Conservation (phyloP, 2,113 vertebrate species). For the Proteles cristata region DNA sequence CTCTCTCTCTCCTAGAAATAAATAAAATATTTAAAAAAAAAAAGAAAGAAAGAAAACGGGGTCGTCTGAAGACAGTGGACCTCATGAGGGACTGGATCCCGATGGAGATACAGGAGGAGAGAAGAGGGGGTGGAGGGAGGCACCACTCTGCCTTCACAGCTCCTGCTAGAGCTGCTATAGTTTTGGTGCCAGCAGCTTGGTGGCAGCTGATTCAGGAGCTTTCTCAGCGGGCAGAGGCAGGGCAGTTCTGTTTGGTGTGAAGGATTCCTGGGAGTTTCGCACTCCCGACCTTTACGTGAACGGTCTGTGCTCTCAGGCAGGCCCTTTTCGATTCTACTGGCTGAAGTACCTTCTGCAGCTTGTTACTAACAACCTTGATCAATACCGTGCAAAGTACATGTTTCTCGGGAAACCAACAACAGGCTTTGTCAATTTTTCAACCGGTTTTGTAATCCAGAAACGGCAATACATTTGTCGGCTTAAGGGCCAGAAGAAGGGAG, state of each 20-base stretch:
- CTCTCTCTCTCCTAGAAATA: too few relatives aligned
- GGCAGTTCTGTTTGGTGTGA: neutral
- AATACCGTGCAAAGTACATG: neutral
- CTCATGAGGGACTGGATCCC: neutral
- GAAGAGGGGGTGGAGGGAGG: neutral
- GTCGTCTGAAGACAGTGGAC: neutral
- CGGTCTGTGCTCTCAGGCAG: neutral
- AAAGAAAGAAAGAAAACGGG: too few relatives aligned
- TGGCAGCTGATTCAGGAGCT: neutral
- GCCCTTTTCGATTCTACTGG: neutral
- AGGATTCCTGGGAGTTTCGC: neutral
- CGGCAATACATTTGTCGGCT: neutral
- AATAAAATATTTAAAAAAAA: too few relatives aligned
- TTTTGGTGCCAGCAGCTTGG: neutral
- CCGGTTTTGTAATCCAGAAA: constrained; percentile 19
- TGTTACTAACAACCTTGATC: neutral
- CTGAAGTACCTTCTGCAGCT: neutral
- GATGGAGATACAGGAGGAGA: neutral
- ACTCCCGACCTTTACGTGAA: neutral
- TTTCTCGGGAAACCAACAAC: constrained; percentile 43
- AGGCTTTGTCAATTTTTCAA: constrained; percentile 21
- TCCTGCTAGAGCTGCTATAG: neutral
- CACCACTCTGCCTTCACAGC: neutral
- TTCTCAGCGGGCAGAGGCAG: neutral
- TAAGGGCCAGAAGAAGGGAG: neutral